Evolutionary conservation across 2,113 vertebrate species (phyloP).

Genomic region (Pholis gunnellus): DNA sequence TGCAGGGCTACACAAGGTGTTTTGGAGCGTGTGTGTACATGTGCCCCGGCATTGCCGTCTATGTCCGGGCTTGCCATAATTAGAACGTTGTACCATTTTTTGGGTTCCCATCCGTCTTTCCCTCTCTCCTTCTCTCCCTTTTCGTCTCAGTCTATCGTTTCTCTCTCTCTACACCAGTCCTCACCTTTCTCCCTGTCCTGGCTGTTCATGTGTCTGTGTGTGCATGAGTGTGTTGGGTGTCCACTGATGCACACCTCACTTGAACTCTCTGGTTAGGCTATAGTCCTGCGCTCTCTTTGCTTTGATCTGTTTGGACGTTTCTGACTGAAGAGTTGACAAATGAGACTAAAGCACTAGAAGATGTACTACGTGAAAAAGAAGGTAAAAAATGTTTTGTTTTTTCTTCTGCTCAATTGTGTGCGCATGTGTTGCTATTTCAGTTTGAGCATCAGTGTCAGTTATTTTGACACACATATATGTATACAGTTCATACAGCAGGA

Average conservation of each 20-base stretch:
- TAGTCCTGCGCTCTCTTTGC: constrained; percentile 46
- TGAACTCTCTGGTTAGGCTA: constrained; percentile 61
- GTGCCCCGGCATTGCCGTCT: constrained; percentile 80
- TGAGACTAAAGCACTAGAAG: constrained; percentile 67
- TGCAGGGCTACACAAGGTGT: constrained; percentile 80
- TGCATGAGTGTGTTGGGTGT: constrained; percentile 32
- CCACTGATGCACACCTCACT: constrained; percentile 63
- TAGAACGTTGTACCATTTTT: constrained; percentile 82
- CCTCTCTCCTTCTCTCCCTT: constrained; percentile 58
- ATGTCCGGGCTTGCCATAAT: constrained; percentile 86
- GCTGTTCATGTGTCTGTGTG: constrained; percentile 40
- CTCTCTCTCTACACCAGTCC: constrained; percentile 63
- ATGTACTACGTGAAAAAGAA: constrained; percentile 87
- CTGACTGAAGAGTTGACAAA: constrained; percentile 62
- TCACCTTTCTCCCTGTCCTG: constrained; percentile 69
- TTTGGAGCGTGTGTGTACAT: constrained; percentile 83
- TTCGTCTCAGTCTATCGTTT: constrained; percentile 61
- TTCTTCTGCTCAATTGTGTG: constrained; percentile 37
- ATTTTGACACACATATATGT: constrained; percentile 6
- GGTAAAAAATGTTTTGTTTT: constrained; percentile 67
- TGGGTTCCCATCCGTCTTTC: constrained; percentile 80
- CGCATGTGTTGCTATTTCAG: neutral
- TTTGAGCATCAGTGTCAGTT: constrained; percentile 12
- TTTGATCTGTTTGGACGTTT: constrained; percentile 59
- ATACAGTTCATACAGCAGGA: neutral